phyloP scores from a whole-genome alignment of 2,113 vertebrate species.

The Amphiprion percula region DNA sequence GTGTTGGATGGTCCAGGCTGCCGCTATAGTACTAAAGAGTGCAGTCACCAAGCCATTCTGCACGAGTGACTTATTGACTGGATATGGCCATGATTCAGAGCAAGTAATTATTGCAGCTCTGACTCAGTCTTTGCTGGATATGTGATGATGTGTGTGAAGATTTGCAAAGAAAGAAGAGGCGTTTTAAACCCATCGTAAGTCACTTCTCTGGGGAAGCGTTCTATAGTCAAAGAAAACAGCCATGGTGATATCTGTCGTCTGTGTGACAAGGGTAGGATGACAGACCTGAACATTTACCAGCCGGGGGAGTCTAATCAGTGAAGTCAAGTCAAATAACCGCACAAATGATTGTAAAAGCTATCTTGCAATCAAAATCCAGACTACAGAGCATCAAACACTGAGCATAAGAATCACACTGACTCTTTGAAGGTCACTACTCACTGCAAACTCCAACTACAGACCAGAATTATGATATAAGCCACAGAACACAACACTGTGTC shows the following conservation, averaged over 20 bases:
- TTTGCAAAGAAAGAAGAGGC: conserved; percentile 17
- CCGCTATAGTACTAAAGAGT: conserved; percentile 32
- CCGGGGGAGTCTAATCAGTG: too few relatives aligned
- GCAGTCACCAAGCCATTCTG: conserved; percentile 50
- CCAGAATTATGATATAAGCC: too few relatives aligned
- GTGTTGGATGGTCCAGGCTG: conserved; percentile 17
- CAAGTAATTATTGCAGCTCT: conserved; percentile 58
- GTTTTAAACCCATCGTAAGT: conserved; percentile 38
- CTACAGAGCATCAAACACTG: not conserved
- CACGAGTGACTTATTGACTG: conserved; percentile 68
- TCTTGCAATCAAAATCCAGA: conserved; percentile 12
- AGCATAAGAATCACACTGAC: too few relatives aligned
- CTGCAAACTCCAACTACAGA: too few relatives aligned
- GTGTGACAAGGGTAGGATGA: too few relatives aligned
- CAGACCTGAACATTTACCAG: too few relatives aligned
- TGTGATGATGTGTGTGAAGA: conserved; percentile 8
- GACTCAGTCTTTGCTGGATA: conserved; percentile 57
- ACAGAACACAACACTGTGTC: too few relatives aligned
- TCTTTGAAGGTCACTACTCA: too few relatives aligned
- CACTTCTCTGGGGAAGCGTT: too few relatives aligned
- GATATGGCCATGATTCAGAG: conserved; percentile 64
- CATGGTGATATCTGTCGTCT: too few relatives aligned
- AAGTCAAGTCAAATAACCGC: not conserved
- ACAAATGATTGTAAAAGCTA: not conserved
- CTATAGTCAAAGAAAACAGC: too few relatives aligned